Base-by-base conservation (phyloP, 2,888 invertebrate genomes). In the Drosophila acutilabella region DNA sequence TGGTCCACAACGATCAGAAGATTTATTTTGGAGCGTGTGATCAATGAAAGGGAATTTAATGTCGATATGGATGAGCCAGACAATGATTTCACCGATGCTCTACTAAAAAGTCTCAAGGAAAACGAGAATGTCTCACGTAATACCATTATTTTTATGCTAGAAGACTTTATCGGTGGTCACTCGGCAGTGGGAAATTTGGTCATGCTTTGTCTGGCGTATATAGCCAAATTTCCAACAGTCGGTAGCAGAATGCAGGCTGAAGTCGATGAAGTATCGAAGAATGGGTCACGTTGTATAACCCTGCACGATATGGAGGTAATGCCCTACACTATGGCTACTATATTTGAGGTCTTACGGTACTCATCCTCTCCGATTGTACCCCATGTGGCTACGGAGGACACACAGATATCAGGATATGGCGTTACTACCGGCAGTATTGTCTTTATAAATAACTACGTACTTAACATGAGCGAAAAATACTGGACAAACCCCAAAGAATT, bases 331-430 rank as follows among this genome's bases (percentile, higher is more conserved):
- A 96, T 97, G 92, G 97, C 96, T 0, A 95, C 96, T 0, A 94
- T 97, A 13, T 94, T 96, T 80, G 98, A 98, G 93, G 95, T 96
- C 0, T 92, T 97, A 0, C 92, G 98, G 53, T 95, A 95, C 58
- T 95, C 96, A 0, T 97, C 97, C 0, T 97, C 97, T 0, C 97
- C 98, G 0, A 97, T 98, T 64, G 97, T 98, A 0, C 98, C 98
- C 0, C 97, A 97, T 89, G 97, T 97, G 0, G 97, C 97, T 0
- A 96, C 96, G 0, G 94, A 95, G 80, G 95, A 96, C 84, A 95
- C 96, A 0, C 93, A 94, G 0, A 94, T 98, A 5, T 94, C 95
- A 44, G 97, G 96, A 0, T 96, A 94, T 84, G 93, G 94, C 0
- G 94, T 97, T 0, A 94, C 95, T 52, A 96, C 96, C 87, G 97